Evolutionary conservation across 2,797 vertebrate species (phyloP), one percentile per base, ranked within the genome.

Genomic region (Miichthys miiuy): DNA sequence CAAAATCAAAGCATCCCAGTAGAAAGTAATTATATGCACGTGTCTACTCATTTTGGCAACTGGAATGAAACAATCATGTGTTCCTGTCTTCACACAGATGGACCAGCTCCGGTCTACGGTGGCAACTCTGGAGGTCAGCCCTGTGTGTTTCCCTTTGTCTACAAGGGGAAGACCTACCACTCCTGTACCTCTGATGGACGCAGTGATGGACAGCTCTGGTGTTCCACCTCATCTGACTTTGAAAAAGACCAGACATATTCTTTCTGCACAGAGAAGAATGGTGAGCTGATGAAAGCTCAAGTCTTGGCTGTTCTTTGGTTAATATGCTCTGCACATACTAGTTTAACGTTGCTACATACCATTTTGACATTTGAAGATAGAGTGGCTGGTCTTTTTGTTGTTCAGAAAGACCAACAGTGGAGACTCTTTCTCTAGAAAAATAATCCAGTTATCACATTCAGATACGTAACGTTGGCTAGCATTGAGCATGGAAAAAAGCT

Each of bases 131-230:
- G 96, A 1, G 98, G 97, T 46, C 96, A 97, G 52, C 94, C 98
- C 0, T 99, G 98, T 41, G 96, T 97, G 69, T 96, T 99, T 77
- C 98, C 98, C 0, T 99, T 99, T 84, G 97, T 96, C 42, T 96
- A 97, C 0, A 96, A 96, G 0, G 97, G 97, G 4, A 97, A 96
- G 72, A 99, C 97, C 0, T 98, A 97, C 93, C 97, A 99, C 81
- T 97, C 97, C 0, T 99, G 98, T 61, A 99, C 94, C 30, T 96
- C 96, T 0, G 98, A 99, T 25, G 97, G 98, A 10, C 97, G 96
- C 52, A 94, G 89, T 0, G 98, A 99, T 17, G 97, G 97, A 2
- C 96, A 97, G 87, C 95, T 98, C 60, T 99, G 98, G 98, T 99
- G 98, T 79, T 99, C 97, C 83, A 99, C 96, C 9, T 96, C 97